Conservation (phyloP, 1,140 invertebrate species). For the Oreohelix idahoensis region DNA sequence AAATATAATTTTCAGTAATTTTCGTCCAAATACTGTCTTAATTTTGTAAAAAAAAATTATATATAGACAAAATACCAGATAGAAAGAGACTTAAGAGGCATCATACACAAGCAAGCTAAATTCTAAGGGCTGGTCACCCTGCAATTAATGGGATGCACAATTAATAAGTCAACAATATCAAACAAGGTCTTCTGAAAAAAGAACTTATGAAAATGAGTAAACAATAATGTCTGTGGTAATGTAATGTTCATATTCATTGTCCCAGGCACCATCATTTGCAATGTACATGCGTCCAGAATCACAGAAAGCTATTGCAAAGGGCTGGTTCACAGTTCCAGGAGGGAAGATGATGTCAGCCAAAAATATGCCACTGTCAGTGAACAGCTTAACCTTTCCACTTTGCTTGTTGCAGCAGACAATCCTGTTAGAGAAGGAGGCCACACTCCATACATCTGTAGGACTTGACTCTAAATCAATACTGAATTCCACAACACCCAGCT, state of each 20-base stretch:
- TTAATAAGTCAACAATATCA: background rate
- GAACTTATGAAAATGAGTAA: constrained; percentile 18
- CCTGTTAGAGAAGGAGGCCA: constrained; percentile 1
- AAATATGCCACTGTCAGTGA: background rate
- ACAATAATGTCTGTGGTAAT: constrained; percentile 33
- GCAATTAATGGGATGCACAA: background rate
- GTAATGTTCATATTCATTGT: constrained; percentile 22
- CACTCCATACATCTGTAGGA: constrained; percentile 28
- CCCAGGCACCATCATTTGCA: constrained; percentile 32
- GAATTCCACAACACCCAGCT: background rate
- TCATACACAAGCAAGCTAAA: too few relatives aligned
- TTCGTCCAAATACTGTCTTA: too few relatives aligned
- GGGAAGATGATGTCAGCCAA: constrained; percentile 10
- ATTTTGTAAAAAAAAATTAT: too few relatives aligned
- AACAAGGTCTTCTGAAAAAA: background rate
- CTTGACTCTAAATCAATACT: background rate
- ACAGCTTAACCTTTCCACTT: constrained; percentile 5
- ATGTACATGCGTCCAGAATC: constrained; percentile 18
- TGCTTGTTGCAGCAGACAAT: constrained; percentile 32
- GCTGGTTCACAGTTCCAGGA: constrained; percentile 6
- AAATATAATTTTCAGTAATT: too few relatives aligned
- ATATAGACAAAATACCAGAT: too few relatives aligned
- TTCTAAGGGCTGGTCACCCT: too few relatives aligned
- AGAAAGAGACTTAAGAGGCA: too few relatives aligned
- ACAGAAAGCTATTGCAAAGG: constrained; percentile 28